Evolutionary conservation across 2,797 vertebrate genomes (phyloP), one percentile per base, ranked within the genome.

Genomic region (Esox masquinongy): DNA sequence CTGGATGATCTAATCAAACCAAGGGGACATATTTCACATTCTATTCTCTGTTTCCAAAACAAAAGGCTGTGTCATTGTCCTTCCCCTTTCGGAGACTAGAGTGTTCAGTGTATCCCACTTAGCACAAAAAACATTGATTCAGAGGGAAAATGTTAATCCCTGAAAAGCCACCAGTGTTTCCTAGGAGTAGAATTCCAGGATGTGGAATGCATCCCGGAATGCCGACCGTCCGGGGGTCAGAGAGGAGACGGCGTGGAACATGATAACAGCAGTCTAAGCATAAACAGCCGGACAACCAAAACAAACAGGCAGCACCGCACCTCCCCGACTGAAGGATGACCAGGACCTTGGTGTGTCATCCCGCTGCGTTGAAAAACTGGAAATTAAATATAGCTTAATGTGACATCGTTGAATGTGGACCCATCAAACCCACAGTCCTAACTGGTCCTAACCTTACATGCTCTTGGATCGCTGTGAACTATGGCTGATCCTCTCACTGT

Each of bases 151-250:
- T 66, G 24, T n/a, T 16, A 31, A 66, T 34, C 63, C 26, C 15
- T 66, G 14, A 66, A 66, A 66, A 66, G 63, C 15, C 26, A 19
- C 26, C 63, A 66, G 63, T 64, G 71, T 67, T 75, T 61, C 68
- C 53, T 50, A 51, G 49, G 56, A 43, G 59, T 17, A 51, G 74
- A 59, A 29, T 19, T 43, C 47, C 56, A 69, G 24, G 70, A 43
- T 69, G 61, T 64, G 49, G 36, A 47, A 75, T 61, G 29, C 64
- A 71, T 67, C 59, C 16, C 47, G 63, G 29, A 66, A 34, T 31
- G 63, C 29, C 14, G 34, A 66, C 34, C 15, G 4, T 66, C 26
- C 63, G 16, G 14, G 63, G 63, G 63, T 26, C 29, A 34, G 63
- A 66, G 63, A 34, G 16, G 26, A 66, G 26, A 66, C 29, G 63